phyloP scores from a whole-genome alignment of 2,113 vertebrate genomes.

The Cephalopterus ornatus region DNA sequence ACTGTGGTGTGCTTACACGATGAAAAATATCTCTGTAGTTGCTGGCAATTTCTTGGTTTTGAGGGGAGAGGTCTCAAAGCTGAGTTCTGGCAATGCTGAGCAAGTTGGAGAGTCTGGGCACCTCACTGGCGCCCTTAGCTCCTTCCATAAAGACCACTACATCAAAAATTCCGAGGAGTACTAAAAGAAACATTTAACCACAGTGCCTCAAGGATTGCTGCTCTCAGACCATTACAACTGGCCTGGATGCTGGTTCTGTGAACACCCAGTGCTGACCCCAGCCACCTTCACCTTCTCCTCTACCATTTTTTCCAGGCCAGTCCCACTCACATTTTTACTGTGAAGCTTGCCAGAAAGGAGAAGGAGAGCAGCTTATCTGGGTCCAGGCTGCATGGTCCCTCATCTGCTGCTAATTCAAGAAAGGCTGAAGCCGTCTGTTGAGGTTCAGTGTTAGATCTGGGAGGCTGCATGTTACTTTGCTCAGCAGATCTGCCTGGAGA shows the following conservation, averaged over 20 bases:
- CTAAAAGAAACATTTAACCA: neutral
- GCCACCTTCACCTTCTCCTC: neutral
- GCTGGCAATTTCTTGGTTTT: neutral
- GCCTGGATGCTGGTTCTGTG: neutral
- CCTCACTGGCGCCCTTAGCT: neutral
- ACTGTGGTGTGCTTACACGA: rapidly evolving
- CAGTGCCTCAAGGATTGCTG: neutral
- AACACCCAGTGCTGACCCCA: neutral
- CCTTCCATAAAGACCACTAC: neutral
- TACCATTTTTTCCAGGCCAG: neutral
- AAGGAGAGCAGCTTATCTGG: neutral
- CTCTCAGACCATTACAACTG: neutral
- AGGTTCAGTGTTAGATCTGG: neutral
- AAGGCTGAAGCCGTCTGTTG: neutral
- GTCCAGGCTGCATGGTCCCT: neutral
- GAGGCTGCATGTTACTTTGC: neutral
- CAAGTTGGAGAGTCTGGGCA: neutral
- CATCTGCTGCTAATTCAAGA: neutral
- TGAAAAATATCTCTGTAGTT: neutral
- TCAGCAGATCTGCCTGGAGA: neutral
- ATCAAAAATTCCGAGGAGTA: neutral
- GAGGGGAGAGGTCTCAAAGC: neutral
- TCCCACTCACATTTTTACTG: neutral
- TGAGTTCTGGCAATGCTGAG: neutral
- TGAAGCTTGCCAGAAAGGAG: neutral